These are phyloP conservation scores for Toxonevra muliebris DNA, from an alignment of 2,888 invertebrate species.

Conservation along the genomic window DNA sequence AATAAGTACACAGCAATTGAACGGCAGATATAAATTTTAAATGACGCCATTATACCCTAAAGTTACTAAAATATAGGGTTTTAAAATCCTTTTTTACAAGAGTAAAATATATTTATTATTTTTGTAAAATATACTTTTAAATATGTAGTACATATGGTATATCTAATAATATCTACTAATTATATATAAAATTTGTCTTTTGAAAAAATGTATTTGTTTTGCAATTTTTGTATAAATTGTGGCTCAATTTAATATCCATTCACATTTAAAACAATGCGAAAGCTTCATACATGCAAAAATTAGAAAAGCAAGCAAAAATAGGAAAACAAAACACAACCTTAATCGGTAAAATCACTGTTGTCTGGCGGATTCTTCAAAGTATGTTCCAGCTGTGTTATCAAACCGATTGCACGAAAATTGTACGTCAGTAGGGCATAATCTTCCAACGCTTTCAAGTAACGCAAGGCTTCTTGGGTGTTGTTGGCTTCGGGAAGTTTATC, in stretches of 20 bases:
- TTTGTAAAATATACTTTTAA: no score
- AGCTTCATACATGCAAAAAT: not conserved
- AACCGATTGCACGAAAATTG: conserved; percentile 58
- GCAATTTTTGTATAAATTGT: not conserved
- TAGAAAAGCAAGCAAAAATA: no score
- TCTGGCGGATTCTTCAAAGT: conserved; percentile 46
- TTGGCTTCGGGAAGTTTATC: not conserved
- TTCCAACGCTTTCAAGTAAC: conserved; percentile 51
- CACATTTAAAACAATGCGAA: conserved; percentile 26
- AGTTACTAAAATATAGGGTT: no score
- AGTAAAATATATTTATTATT: no score
- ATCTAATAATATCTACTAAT: no score
- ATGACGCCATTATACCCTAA: no score
- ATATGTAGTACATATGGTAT: no score
- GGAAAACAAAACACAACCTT: not conserved
- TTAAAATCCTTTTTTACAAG: no score
- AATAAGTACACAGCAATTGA: no score
- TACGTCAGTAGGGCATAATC: conserved; percentile 57
- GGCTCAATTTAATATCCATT: not conserved
- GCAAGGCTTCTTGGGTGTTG: conserved; percentile 45
- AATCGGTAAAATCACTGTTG: conserved; percentile 21
- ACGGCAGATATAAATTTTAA: no score
- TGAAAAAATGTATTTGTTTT: no score
- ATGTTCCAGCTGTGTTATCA: conserved; percentile 54
- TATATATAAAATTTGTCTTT: no score